Base-by-base conservation (phyloP, 2,888 invertebrate genomes). In the Sycophila texana region DNA sequence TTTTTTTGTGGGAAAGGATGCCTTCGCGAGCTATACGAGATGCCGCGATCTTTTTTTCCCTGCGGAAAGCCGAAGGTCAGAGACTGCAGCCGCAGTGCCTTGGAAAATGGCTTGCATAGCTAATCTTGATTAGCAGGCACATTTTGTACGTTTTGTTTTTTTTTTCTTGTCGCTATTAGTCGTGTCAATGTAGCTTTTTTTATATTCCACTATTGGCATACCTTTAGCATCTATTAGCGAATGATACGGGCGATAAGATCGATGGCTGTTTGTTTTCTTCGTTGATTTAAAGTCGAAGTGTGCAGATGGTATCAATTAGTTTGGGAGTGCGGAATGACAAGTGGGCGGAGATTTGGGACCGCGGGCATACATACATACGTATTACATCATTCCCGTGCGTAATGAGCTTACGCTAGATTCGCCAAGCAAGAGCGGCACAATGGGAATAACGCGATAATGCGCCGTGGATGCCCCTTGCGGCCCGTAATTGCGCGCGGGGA, bases 361-460 rank as follows among this genome's bases (percentile, higher is more conserved):
- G n/a, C 53, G 53, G 16, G 53, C 3, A 14, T 53, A 53, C 53
- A 16, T 16, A 14, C 3, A 14, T 53, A 53, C 53, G 53, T 16
- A 14, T 53, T n/a, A 53, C n/a, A 13, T 14, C 12, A 53, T n/a
- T 53, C 53, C 53, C n/a, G 53, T n/a, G n/a, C n/a, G 16, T 53
- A 39, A 39, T 7, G 39, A 39, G 39, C 39, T 7, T 7, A 39
- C 39, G 39, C 39, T 39, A 39, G 39, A 39, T 39, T 39, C 39
- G 39, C 39, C 39, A 39, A 26, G 53, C 49, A 55, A 57, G 58
- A 71, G 18, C 39, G 39, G 26, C 13, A 53, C 55, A 74, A 65
- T 55, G 65, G 47, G 22, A 65, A 57, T 49, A 49, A 49, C 65
- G 65, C 39, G 26, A 13, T 73, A 63, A 73, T 73, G 16, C 26